Evolutionary conservation across 2,888 invertebrate genomes (phyloP).

Genomic region (Temnothorax rugatulus): DNA sequence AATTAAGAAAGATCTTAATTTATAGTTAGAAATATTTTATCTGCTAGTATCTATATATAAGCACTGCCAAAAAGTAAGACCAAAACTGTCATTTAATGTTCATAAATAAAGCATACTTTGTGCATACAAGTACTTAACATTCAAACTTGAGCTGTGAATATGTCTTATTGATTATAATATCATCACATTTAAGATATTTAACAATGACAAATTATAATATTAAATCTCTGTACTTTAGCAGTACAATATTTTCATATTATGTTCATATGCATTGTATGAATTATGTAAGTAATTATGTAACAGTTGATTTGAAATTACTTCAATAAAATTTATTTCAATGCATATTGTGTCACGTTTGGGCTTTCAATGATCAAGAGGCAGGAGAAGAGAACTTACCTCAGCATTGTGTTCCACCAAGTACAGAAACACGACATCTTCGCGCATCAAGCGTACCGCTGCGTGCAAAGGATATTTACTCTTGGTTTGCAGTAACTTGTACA

Average conservation of each 20-base stretch:
- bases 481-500: slow-evolving; percentile 96
- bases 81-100: slow-evolving; percentile 16
- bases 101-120: background rate
- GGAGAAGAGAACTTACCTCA: slow-evolving; percentile 90
- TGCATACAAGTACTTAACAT: slow-evolving; percentile 47
- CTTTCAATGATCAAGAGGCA: background rate
- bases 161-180: slow-evolving; percentile 33
- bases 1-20: no score
- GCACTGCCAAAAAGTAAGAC: background rate
- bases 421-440: slow-evolving; percentile 98
- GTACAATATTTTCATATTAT: slow-evolving; percentile 27
- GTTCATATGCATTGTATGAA: background rate
- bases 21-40: background rate
- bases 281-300: slow-evolving; percentile 30
- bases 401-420: slow-evolving; percentile 96
- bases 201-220: slow-evolving; percentile 13
- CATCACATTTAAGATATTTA: slow-evolving; percentile 28
- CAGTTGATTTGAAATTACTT: background rate
- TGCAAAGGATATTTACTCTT: slow-evolving; percentile 96
- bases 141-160: slow-evolving; percentile 43
- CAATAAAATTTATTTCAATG: slow-evolving; percentile 5
- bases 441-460: slow-evolving; percentile 93
- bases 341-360: background rate
- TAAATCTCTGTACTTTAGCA: slow-evolving; percentile 4
- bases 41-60: background rate